phyloP scores from a whole-genome alignment of 2,113 vertebrate genomes.

The Hippocampus comes region DNA sequence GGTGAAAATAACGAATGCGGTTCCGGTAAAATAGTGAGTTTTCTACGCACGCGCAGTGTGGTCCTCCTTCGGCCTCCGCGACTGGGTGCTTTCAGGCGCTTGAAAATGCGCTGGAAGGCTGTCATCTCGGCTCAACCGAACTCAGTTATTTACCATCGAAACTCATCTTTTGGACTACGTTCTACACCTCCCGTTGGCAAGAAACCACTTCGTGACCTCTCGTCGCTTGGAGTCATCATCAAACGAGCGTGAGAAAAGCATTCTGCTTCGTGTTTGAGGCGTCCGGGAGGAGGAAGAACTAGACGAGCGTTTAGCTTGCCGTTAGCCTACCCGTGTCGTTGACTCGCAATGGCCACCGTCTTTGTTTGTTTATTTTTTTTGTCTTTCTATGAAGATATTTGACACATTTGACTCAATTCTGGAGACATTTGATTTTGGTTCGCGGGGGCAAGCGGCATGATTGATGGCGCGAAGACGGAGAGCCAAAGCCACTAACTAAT shows the following conservation, averaged over 20 bases:
- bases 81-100: conserved; percentile 35
- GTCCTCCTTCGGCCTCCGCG: conserved; percentile 54
- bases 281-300: conserved; percentile 10
- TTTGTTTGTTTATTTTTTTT: too few relatives aligned
- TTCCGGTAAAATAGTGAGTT: background rate
- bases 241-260: conserved; percentile 1
- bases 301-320: conserved; percentile 38
- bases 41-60: conserved; percentile 57
- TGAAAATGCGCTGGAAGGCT: conserved; percentile 51
- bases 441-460: too few relatives aligned
- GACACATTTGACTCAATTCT: background rate
- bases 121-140: conserved; percentile 28
- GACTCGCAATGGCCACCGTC: conserved; percentile 2
- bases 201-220: conserved; percentile 5
- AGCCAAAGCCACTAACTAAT: conserved; percentile 43
- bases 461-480: background rate
- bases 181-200: conserved; percentile 19
- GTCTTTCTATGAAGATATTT: background rate
- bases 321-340: conserved; percentile 29
- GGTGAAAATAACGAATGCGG: background rate
- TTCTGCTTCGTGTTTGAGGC: background rate
- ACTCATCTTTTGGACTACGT: conserved; percentile 23
- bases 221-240: background rate
- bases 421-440: background rate
- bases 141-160: conserved; percentile 28